phyloP scores from a whole-genome alignment of 1,140 invertebrate species.

The Saxidomus purpurata region DNA sequence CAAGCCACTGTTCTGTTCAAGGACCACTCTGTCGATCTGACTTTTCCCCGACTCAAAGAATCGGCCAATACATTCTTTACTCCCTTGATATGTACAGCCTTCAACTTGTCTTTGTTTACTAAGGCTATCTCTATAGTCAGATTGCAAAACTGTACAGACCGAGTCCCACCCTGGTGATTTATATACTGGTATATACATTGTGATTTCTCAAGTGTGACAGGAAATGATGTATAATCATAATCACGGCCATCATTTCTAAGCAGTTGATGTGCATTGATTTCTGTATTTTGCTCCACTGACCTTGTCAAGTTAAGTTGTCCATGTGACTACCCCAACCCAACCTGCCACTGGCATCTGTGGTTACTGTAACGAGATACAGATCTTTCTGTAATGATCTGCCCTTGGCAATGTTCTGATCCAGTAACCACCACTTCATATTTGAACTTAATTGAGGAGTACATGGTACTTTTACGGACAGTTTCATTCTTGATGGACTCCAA shows the following conservation, averaged over 20 bases:
- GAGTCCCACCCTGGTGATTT: conserved; percentile 46
- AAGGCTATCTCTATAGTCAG: conserved; percentile 12
- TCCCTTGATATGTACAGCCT: conserved; percentile 38
- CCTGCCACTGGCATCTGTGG: conserved; percentile 30
- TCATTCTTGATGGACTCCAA: conserved; percentile 48
- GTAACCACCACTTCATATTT: conserved; percentile 16
- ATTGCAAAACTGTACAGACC: background rate
- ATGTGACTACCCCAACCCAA: conserved; percentile 23
- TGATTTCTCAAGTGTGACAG: background rate
- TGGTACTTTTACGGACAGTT: background rate
- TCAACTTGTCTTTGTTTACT: conserved; percentile 13
- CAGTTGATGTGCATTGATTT: conserved; percentile 51
- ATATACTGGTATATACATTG: conserved; percentile 48
- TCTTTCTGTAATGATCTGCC: conserved; percentile 31
- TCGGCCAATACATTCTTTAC: conserved; percentile 14
- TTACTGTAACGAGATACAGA: background rate
- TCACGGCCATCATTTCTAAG: conserved; percentile 64
- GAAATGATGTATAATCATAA: conserved; percentile 57
- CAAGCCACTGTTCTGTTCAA: conserved; percentile 41
- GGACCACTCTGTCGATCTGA: conserved; percentile 42
- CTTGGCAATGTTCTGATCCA: conserved; percentile 47
- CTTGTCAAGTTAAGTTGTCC: conserved; percentile 37
- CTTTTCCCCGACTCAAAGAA: background rate
- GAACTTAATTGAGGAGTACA: background rate
- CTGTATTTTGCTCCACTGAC: conserved; percentile 21